These are phyloP conservation scores for Lithophane semibrunnea DNA, from an alignment of 2,888 invertebrate species.

Conservation along the genomic window DNA sequence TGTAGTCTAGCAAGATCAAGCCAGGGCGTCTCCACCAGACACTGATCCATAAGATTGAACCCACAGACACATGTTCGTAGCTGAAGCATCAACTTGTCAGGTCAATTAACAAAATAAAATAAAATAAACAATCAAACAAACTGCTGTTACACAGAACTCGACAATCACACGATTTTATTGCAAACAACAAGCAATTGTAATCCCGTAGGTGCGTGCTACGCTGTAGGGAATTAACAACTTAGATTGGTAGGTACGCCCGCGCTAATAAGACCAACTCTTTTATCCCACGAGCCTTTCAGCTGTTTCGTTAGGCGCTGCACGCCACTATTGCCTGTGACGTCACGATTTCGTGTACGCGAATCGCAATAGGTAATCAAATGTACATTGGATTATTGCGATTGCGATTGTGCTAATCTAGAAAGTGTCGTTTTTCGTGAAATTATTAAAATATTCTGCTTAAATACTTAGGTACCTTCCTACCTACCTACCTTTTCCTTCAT, in stretches of 20 bases:
- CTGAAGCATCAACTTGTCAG: not conserved
- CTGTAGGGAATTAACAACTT: conserved; percentile 77
- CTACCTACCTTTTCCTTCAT: too few species aligned
- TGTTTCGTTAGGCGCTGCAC: conserved; percentile 35
- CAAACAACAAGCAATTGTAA: conserved; percentile 67
- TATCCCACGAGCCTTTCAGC: conserved; percentile 59
- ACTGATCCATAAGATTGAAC: not conserved
- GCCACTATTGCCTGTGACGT: conserved; percentile 30
- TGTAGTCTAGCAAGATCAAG: not conserved
- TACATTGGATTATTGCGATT: too few species aligned
- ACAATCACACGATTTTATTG: conserved; percentile 59
- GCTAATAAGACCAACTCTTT: conserved; percentile 71
- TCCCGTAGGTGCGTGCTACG: conserved; percentile 72
- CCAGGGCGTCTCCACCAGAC: not conserved
- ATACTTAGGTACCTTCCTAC: too few species aligned
- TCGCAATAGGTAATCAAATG: conserved; percentile 9
- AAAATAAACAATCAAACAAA: not conserved
- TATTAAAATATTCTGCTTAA: not conserved
- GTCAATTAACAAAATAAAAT: not conserved
- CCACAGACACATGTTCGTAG: not conserved
- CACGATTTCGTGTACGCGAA: conserved; percentile 1
- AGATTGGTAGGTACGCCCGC: conserved; percentile 73
- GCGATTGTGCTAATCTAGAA: not conserved
- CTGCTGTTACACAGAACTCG: conserved; percentile 20
- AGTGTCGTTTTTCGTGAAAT: not conserved